Evolutionary conservation across 2,797 vertebrate species (phyloP).

Genomic region (Pantherophis alleghaniensis): DNA sequence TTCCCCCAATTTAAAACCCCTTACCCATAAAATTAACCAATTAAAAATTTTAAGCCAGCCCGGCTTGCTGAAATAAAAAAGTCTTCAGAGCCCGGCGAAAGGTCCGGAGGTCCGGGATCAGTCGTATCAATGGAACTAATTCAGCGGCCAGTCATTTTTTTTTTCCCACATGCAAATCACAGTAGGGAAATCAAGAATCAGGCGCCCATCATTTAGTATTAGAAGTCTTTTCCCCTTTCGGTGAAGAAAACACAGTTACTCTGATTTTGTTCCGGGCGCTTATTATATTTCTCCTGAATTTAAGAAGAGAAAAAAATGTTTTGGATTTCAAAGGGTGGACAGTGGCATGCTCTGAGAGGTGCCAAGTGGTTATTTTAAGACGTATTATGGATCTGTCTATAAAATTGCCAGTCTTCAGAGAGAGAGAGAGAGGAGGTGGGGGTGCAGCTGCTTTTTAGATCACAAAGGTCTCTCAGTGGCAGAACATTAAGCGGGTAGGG

Average conservation of each 20-base stretch:
- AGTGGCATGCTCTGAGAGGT: conserved; percentile 44
- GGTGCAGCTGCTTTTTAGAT: conserved; percentile 54
- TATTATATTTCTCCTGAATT: background rate
- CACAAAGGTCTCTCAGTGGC: conserved; percentile 71
- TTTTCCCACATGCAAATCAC: background rate
- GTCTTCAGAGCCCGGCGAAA: no score
- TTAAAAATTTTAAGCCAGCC: no score
- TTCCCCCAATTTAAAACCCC: no score
- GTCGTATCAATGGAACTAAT: background rate
- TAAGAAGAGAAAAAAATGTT: conserved; percentile 15
- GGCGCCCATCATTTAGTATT: background rate
- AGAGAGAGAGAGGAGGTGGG: conserved; percentile 9
- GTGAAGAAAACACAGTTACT: background rate
- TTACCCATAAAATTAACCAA: no score
- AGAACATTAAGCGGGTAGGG: conserved; percentile 59
- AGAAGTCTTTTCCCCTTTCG: background rate
- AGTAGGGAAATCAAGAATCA: background rate
- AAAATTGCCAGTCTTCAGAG: conserved; percentile 56
- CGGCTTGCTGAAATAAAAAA: no score
- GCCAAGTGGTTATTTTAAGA: conserved; percentile 63
- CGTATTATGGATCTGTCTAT: conserved; percentile 59
- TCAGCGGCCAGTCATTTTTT: background rate
- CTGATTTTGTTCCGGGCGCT: background rate
- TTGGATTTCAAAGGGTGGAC: conserved; percentile 42
- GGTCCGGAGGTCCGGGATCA: no score